phyloP scores from a whole-genome alignment of 2,113 vertebrate genomes.

The Amblyopsis rosae region DNA sequence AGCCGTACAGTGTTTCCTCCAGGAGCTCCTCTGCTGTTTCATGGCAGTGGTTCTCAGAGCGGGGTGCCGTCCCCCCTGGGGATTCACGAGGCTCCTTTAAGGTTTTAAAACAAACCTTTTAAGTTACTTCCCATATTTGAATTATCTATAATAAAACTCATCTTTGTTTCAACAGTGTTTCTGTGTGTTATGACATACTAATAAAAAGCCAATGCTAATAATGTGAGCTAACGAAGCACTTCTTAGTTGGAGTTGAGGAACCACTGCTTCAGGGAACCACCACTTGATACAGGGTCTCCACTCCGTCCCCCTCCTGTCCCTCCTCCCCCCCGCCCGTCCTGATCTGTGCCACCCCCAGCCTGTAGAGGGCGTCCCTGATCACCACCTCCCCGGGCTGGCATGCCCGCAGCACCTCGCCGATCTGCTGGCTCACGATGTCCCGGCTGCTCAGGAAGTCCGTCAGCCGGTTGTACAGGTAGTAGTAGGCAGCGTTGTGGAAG shows the following conservation, averaged over 20 bases:
- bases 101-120: too few relatives aligned
- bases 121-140: too few relatives aligned
- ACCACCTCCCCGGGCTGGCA: conserved; percentile 96
- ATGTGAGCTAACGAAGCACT: too few relatives aligned
- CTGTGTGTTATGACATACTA: too few relatives aligned
- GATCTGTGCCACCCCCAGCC: conserved; percentile 94
- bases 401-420: conserved; percentile 86
- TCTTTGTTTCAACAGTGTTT: too few relatives aligned
- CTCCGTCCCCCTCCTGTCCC: conserved; percentile 56
- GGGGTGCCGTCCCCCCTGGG: too few relatives aligned
- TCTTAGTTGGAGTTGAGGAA: not conserved
- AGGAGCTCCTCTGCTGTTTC: too few relatives aligned
- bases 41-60: too few relatives aligned
- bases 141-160: too few relatives aligned
- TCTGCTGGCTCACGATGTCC: conserved; percentile 92
- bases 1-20: too few relatives aligned
- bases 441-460: conserved; percentile 93
- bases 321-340: conserved; percentile 83
- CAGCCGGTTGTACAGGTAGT: conserved; percentile 97
- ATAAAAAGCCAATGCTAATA: too few relatives aligned
- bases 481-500: conserved; percentile 91
- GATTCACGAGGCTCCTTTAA: too few relatives aligned
- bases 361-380: conserved; percentile 91
- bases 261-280: conserved; percentile 40
- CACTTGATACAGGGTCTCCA: conserved; percentile 52